A percentile compares a stretch with the other conserved stretches of the same genome.
phyloP scores from a whole-genome alignment of 2,113 vertebrate species.

The Pygathrix nemaeus region DNA sequence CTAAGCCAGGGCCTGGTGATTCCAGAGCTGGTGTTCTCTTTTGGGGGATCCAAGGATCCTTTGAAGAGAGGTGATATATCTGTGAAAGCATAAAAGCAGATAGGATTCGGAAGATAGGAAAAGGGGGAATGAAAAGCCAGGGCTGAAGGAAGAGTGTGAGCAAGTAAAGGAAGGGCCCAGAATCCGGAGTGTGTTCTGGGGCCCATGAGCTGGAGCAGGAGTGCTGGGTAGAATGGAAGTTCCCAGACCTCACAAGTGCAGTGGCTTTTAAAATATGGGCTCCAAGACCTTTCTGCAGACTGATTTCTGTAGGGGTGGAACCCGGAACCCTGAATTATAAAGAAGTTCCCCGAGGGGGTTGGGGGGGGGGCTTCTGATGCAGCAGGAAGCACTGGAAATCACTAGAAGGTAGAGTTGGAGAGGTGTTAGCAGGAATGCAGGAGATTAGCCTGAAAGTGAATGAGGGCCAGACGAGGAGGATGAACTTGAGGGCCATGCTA shows the following conservation, averaged over 20 bases:
- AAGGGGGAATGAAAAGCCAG: background rate
- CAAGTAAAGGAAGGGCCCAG: background rate
- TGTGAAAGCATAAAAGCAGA: background rate
- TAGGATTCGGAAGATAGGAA: background rate
- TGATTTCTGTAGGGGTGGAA: background rate
- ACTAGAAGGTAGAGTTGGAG: background rate
- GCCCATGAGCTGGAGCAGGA: rapidly evolving
- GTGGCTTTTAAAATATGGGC: background rate
- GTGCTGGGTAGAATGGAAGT: background rate
- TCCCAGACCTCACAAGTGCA: background rate
- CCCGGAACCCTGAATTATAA: background rate
- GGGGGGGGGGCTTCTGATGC: background rate
- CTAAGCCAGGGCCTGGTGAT: background rate
- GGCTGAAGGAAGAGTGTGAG: background rate
- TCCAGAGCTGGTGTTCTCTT: background rate
- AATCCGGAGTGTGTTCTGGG: rapidly evolving
- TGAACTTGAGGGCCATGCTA: background rate
- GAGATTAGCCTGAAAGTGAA: background rate
- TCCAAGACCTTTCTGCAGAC: background rate
- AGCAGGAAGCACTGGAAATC: background rate
- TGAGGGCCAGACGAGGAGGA: background rate
- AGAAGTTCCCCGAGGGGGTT: background rate
- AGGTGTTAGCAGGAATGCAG: background rate
- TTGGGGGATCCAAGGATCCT: background rate
- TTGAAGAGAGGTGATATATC: background rate